Conservation (phyloP, 2,797 vertebrate species). For the Remorina albescens region DNA sequence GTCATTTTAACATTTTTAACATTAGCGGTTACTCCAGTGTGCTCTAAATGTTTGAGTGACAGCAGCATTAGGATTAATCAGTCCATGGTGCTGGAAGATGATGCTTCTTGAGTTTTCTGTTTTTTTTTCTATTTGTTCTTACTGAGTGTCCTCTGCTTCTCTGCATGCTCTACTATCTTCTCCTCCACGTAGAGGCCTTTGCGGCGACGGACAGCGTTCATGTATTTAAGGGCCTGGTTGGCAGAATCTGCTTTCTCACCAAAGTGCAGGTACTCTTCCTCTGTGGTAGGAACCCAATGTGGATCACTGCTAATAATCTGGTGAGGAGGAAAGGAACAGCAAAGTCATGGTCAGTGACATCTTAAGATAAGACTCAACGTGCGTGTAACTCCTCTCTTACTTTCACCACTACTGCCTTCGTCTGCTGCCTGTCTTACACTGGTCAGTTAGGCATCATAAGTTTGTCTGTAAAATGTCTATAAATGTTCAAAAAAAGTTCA, state of each 20-base stretch:
- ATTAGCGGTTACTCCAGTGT: not conserved
- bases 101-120: not conserved
- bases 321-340: not conserved
- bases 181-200: constrained; percentile 96
- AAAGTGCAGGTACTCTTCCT: constrained; percentile 97
- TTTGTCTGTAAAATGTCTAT: no score
- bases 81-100: not conserved
- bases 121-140: constrained; percentile 90
- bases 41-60: not conserved
- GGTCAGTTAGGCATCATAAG: no score
- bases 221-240: constrained; percentile 95
- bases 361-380: not conserved
- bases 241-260: constrained; percentile 95
- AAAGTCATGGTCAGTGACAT: not conserved
- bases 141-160: constrained; percentile 96
- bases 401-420: no score
- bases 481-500: no score
- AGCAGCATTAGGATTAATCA: no score
- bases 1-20: not conserved
- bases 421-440: no score
- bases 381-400: not conserved
- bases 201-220: constrained; percentile 92
- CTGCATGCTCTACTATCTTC: constrained; percentile 94
- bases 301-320: constrained; percentile 94
- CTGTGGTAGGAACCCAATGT: constrained; percentile 96